Evolutionary conservation across 2,888 invertebrate genomes (phyloP), one percentile per base, ranked within the genome.

Genomic region (Tenthredo livida): DNA sequence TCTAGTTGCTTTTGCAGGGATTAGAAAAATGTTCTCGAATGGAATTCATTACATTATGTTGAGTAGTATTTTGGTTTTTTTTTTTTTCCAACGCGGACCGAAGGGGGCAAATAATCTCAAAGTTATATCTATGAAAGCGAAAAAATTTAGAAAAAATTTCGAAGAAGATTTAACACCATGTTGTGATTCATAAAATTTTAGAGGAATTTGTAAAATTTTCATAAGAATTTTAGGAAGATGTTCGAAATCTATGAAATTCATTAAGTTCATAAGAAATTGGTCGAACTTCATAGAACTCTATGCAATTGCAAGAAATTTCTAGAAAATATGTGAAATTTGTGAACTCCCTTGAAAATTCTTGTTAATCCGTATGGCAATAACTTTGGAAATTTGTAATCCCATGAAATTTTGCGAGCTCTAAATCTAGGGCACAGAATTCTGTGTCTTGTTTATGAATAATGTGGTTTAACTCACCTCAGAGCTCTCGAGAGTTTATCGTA

Each of bases 401-500:
- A n/a, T 54, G n/a, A 7, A 54, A 54, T 7, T 54, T 54, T n/a
- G 6, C 17, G 1, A n/a, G n/a, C n/a, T 25, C 25, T 0, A 25
- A 61, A 61, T 61, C 10, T 10, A 10, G 25, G 25, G 25, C 0
- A 25, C 9, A 12, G 10, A 54, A 54, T 61, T 4, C 17, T 61
- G 25, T 25, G 6, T 17, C 15, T 67, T 6, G 12, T 33, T 67
- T 33, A 67, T 10, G 5, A 67, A 25, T 67, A 67, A 67, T 29
- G 33, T 33, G 67, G 17, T 29, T 29, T 72, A 73, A 89, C 94
- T 94, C 95, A 99, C 96, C 98, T 97, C 92, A 99, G 95, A 83
- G 99, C 99, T 89, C 99, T 96, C 93, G 98, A 98, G 91, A 99
- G 96, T 94, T 99, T 99, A 95, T 99, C 99, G 94, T 99, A 99